phyloP scores from a whole-genome alignment of 2,113 vertebrate species.

The Phylloscopus whistleri region DNA sequence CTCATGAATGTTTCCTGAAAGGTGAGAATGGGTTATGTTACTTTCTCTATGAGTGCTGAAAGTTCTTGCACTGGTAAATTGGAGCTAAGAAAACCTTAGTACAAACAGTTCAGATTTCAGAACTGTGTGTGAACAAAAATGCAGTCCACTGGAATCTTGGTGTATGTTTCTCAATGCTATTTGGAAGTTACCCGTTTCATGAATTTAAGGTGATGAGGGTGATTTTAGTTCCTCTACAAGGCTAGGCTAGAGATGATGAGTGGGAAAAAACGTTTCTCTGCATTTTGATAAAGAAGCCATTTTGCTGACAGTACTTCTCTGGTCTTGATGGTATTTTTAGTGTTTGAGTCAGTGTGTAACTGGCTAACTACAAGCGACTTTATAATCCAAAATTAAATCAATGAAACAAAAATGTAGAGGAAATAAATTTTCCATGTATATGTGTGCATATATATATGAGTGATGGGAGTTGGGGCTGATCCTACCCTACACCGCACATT shows the following conservation, averaged over 20 bases:
- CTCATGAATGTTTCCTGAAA: not conserved
- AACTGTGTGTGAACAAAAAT: not conserved
- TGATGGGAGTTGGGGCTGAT: not conserved
- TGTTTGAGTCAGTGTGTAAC: not conserved
- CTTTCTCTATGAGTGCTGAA: not conserved
- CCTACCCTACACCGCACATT: not conserved
- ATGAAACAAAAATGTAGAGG: not conserved
- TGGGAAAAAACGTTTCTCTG: not conserved
- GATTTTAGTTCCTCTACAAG: not conserved
- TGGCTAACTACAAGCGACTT: not conserved
- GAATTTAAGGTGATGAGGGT: not conserved
- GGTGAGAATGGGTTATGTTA: not conserved
- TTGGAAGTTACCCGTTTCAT: not conserved
- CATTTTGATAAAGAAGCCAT: not conserved
- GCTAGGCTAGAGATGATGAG: not conserved
- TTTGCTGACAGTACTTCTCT: not conserved
- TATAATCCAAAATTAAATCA: not conserved
- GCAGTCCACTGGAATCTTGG: not conserved
- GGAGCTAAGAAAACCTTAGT: not conserved
- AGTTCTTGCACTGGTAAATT: not conserved
- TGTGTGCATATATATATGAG: fast-evolving
- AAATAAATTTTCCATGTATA: not conserved
- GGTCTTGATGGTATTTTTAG: not conserved
- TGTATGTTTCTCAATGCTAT: not conserved
- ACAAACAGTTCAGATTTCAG: not conserved